A percentile compares a stretch with the other conserved stretches of the same genome.
Evolutionary conservation across 2,113 vertebrate genomes (phyloP).

Genomic region (Silurus asotus): DNA sequence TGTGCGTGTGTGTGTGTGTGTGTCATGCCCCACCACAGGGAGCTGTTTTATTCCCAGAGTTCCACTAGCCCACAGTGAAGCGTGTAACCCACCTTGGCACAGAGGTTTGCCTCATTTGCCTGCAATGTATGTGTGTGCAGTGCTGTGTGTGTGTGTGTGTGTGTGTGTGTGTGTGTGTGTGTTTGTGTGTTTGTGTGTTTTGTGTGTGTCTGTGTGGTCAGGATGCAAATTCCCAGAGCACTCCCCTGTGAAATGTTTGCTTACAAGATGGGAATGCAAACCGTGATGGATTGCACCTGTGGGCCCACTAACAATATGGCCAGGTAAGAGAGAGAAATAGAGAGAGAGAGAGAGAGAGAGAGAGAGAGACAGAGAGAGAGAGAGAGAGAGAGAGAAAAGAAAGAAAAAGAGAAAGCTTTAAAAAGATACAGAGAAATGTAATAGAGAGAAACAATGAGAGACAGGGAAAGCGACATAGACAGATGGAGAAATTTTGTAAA

Average conservation of each 20-base stretch:
- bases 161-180: slow-evolving; percentile 49
- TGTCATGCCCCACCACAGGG: slow-evolving; percentile 43
- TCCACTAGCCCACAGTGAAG: slow-evolving; percentile 79
- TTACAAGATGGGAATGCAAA: slow-evolving; percentile 75
- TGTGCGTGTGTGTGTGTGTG: slow-evolving; percentile 17
- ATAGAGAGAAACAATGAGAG: too few species aligned
- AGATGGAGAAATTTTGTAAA: too few species aligned
- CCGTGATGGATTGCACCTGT: slow-evolving; percentile 66
- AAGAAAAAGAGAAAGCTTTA: not conserved
- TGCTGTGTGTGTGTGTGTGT: slow-evolving; percentile 49
- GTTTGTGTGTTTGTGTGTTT: slow-evolving; percentile 50
- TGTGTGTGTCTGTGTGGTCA: slow-evolving; percentile 56
- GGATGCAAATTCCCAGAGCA: slow-evolving; percentile 72
- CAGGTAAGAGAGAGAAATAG: slow-evolving; percentile 55
- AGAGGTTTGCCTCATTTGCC: slow-evolving; percentile 75
- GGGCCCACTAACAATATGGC: slow-evolving; percentile 64
- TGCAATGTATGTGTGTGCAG: slow-evolving; percentile 59
- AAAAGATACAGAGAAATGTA: not conserved
- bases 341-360: not conserved
- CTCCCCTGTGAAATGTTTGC: slow-evolving; percentile 76
- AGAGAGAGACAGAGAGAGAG: not conserved
- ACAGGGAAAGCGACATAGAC: not conserved
- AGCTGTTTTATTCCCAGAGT: slow-evolving; percentile 63
- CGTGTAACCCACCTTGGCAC: slow-evolving; percentile 72
- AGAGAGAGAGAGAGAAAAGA: not conserved